Base-by-base conservation (phyloP, 2,113 vertebrate species). In the Regulus satrapa region DNA sequence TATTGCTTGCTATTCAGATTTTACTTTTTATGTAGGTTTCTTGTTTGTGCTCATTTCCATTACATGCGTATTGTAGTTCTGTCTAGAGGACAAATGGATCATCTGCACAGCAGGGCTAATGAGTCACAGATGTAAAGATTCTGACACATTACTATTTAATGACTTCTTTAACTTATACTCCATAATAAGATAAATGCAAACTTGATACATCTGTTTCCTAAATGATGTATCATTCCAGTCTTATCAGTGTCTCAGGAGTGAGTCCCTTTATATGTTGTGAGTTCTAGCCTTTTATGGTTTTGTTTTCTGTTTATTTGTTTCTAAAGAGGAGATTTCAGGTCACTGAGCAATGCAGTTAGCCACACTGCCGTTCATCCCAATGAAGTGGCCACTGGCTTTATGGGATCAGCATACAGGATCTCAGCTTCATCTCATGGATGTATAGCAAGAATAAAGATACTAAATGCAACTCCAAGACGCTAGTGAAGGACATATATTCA, bases 51-150 rank as follows among this genome's bases (percentile, higher is more conserved):
- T 95, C 82, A 89, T 97, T 97, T 97, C 94, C 48, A 93, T 83
- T 92, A 48, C 72, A 58, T 9, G 92, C 78, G 59, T 95, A 88
- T 86, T 77, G 81, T 83, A 94, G 62, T 91, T 98, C 97, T 88
- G n/a, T 92, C 31, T 66, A 71, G 85, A 79, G 95, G 88, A 93
- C 92, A 95, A 97, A 94, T 75, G 66, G 89, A 88, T 95, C 92
- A 13, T 86, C 71, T 97, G 94, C 97, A 96, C 88, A 97, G 94
- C 85, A 88, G 95, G 94, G 66, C 96, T 98, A 98, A 98, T 98
- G 98, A 98, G 94, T 97, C 98, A 97, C 98, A 98, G 98, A 98
- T 98, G 97, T 97, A 95, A 97, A 94, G 92, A 95, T 89, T 92
- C 94, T 97, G 97, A 95, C 95, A 94, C 49, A 15, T 95, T 89